Evolutionary conservation across 2,888 invertebrate genomes (phyloP).

Genomic region (Lasioglossum figueresi): DNA sequence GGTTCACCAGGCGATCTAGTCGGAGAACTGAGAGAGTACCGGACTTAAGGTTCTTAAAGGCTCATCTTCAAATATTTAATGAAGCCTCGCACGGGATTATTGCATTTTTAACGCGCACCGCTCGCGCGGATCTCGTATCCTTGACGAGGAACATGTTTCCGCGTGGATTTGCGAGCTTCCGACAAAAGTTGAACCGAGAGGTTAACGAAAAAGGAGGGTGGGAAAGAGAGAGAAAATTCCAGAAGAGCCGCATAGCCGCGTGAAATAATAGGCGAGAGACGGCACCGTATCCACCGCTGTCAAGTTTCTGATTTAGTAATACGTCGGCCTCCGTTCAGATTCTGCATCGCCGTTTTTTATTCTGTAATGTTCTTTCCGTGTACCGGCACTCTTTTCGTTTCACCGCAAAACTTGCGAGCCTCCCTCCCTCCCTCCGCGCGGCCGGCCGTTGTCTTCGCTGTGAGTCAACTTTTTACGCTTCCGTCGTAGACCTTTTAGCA

Average conservation of each 20-base stretch:
- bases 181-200: not conserved
- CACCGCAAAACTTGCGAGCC: not conserved
- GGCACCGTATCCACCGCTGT: conserved; percentile 19
- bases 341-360: conserved; percentile 20
- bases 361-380: conserved; percentile 41
- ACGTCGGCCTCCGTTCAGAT: conserved; percentile 23
- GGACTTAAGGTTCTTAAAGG: conserved; percentile 60
- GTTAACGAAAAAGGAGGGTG: not conserved
- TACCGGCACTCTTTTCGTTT: conserved; percentile 29
- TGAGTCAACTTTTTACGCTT: conserved; percentile 11
- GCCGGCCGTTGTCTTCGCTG: not conserved
- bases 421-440: not conserved
- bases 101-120: conserved; percentile 69
- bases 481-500: not conserved
- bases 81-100: conserved; percentile 57
- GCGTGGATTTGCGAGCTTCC: conserved; percentile 35
- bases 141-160: conserved; percentile 40
- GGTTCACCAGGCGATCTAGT: conserved; percentile 58
- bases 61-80: conserved; percentile 68
- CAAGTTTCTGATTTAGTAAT: conserved; percentile 45
- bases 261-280: conserved; percentile 34
- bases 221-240: not conserved
- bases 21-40: conserved; percentile 12
- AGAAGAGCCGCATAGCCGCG: conserved; percentile 13
- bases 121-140: conserved; percentile 21